Base-by-base conservation (phyloP, 2,797 vertebrate species). In the Spinibarbus caldwelli region DNA sequence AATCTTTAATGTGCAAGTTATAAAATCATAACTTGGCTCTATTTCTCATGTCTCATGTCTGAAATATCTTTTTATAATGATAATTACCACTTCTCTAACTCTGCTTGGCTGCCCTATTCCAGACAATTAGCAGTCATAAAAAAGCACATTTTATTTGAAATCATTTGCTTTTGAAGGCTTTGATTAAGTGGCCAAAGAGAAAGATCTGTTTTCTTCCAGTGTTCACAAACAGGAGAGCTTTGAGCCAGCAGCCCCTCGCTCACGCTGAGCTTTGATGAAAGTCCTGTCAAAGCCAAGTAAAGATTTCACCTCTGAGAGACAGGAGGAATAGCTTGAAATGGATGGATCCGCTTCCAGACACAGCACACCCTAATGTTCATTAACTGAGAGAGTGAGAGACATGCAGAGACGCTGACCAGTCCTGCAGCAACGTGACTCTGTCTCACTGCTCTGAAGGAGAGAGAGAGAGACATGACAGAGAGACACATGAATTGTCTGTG, bases 231-330 rank as follows among this genome's bases (percentile, higher is more conserved):
- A 84, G n/a, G 19, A 85, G 79, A 17, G 49, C 57, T 80, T 86
- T 52, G 77, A 87, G 78, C 85, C 72, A 83, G 82, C 86, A 87
- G 87, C 78, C 87, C 87, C 49, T 68, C 82, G 71, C 86, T 89
- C 91, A 87, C 80, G 86, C 86, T 68, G 79, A 80, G 87, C 89
- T 92, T 88, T 92, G 87, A 93, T 90, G 86, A 91, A 91, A 89
- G 85, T 89, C 79, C 87, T 91, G 82, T 92, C 89, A 91, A 88
- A 90, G 87, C 91, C 85, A 75, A 86, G 85, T 90, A 86, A 88
- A 87, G 89, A 86, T 88, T 84, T 89, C 41, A 90, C 89, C 88
- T 87, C 80, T 72, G 72, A 87, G 87, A 85, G 85, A 88, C 79
- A 71, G 82, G 57, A 59, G 71, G 43, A 73, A 80, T 57, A n/a